Evolutionary conservation across 2,113 vertebrate genomes (phyloP).

Genomic region (Toxotes jaculatrix): DNA sequence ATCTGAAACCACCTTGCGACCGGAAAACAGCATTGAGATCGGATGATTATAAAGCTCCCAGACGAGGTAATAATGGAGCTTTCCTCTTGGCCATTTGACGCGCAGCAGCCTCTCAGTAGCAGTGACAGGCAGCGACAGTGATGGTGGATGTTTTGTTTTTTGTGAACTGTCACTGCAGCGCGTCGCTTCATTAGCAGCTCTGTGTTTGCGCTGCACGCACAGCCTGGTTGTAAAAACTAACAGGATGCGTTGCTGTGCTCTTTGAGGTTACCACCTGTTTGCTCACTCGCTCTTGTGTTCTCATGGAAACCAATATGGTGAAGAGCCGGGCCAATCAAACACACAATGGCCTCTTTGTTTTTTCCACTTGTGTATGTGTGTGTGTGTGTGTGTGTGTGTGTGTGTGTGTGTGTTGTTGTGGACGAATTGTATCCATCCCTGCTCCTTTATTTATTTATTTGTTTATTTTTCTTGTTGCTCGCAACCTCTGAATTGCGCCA

Average conservation of each 20-base stretch:
- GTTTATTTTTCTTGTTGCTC: slow-evolving; percentile 1
- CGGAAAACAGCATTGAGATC: too few relatives aligned
- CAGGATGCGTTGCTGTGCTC: slow-evolving; percentile 49
- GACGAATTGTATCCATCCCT: not conserved
- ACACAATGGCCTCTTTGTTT: slow-evolving; percentile 71
- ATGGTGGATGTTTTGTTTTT: slow-evolving; percentile 3
- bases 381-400: not conserved
- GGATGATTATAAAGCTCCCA: too few relatives aligned
- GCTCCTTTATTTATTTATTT: not conserved
- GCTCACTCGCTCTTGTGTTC: slow-evolving; percentile 55
- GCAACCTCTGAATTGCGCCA: not conserved
- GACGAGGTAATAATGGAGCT: too few relatives aligned
- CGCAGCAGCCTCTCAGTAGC: not conserved
- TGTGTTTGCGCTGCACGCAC: not conserved
- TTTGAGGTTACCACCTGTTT: slow-evolving; percentile 68
- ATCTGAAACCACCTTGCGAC: too few relatives aligned
- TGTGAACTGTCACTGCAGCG: not conserved
- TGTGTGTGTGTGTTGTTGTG: not conserved
- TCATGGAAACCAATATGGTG: slow-evolving; percentile 74
- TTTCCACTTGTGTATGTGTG: not conserved
- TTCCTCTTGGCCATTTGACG: too few relatives aligned
- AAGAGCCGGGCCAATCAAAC: slow-evolving; percentile 41
- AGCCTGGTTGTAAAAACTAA: slow-evolving; percentile 35
- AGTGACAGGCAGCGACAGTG: not conserved
- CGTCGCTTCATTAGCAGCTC: slow-evolving; percentile 48